phyloP scores from a whole-genome alignment of 2,888 invertebrate species.

The Mechanitis messenoides region DNA sequence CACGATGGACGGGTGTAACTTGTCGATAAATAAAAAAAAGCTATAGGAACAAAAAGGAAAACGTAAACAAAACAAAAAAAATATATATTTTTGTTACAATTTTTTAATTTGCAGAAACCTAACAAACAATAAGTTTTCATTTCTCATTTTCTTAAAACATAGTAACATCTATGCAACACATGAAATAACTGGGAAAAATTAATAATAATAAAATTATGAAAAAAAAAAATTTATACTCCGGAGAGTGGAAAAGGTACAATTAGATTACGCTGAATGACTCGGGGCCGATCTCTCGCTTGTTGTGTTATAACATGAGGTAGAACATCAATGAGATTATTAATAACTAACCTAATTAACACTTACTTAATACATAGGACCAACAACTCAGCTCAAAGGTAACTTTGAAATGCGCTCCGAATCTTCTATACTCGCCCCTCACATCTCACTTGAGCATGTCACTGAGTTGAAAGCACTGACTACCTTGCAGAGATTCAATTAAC shows the following conservation, averaged over 20 bases:
- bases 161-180: conserved; percentile 79
- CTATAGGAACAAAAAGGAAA: conserved; percentile 41
- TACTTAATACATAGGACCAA: conserved; percentile 48
- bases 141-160: conserved; percentile 75
- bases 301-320: conserved; percentile 61
- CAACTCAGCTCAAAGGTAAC: conserved; percentile 48
- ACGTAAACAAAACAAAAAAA: conserved; percentile 63
- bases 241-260: conserved; percentile 73
- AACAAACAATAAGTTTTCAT: conserved; percentile 76
- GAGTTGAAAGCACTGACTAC: conserved; percentile 64
- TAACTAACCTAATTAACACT: conserved; percentile 69
- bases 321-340: conserved; percentile 70
- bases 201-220: conserved; percentile 64
- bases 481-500: conserved; percentile 69
- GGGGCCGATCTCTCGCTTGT: conserved; percentile 55
- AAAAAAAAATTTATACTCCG: conserved; percentile 73
- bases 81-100: conserved; percentile 69
- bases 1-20: conserved; percentile 77
- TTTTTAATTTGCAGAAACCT: conserved; percentile 77
- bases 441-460: conserved; percentile 51
- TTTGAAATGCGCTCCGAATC: conserved; percentile 23
- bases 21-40: conserved; percentile 55
- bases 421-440: conserved; percentile 19
- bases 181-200: conserved; percentile 72
- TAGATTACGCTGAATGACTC: conserved; percentile 63